Evolutionary conservation across 2,113 vertebrate species (phyloP), one percentile per base, ranked within the genome.

Genomic region (Labrus mixtus): DNA sequence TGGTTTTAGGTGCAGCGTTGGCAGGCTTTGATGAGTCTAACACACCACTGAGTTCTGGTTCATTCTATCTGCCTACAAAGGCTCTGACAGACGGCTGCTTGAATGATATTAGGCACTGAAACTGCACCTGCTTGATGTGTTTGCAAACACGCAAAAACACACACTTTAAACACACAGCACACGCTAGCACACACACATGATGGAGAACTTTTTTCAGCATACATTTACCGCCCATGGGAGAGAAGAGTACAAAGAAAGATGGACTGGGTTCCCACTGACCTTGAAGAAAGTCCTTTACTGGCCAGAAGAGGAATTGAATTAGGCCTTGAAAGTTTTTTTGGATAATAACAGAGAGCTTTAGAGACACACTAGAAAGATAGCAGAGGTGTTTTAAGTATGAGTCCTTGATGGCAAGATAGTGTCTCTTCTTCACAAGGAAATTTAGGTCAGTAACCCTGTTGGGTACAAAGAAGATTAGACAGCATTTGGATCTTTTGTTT

Each of bases 11-110:
- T 66, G 71, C 73, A 62, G 72, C 68, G 68, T 85, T 72, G 50
- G 57, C 64, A 62, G 84, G 56, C 84, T 86, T 87, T 89, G 80
- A 90, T 91, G 89, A 73, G 59, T 84, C 79, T 76, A 89, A 86
- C 88, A 91, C 86, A 81, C 77, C 75, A 66, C 73, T 73, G 79
- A 78, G 60, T 59, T 69, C 74, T 73, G 78, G 37, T 82, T 80
- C 83, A 90, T 88, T 92, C 82, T 79, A 75, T 87, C 86, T 68
- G 82, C 67, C 82, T 83, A 84, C 89, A 89, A 90, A 88, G 81
- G 39, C 65, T 62, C 22, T 68, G 51, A 82, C 57, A 62, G 73
- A 71, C 48, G 61, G 62, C 68, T 54, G 82, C 79, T 45, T 20
- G 19, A 64, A 71, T 75, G 58, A 75, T 84, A 79, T 72, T 76